Evolutionary conservation across 2,888 invertebrate species (phyloP).

Genomic region (Limulus polyphemus): DNA sequence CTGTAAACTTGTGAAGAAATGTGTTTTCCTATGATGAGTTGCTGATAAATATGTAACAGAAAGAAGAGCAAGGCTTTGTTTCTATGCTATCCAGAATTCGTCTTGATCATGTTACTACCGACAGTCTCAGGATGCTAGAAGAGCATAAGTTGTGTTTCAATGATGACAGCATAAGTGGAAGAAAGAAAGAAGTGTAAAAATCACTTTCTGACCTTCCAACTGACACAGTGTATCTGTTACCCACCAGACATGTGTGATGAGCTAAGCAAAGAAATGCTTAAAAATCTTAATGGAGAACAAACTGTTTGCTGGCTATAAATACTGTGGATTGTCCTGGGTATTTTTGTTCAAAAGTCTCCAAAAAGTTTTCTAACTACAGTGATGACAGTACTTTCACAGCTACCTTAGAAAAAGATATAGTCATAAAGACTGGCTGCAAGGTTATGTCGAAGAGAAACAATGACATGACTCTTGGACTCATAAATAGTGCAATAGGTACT

Average conservation of each 20-base stretch:
- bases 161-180: too few relatives aligned
- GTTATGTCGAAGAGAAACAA: constrained; percentile 3
- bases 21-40: background rate
- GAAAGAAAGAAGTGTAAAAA: too few relatives aligned
- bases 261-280: too few relatives aligned
- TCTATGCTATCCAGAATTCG: background rate
- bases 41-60: background rate
- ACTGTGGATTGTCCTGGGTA: background rate
- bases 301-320: background rate
- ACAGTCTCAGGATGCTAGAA: too few relatives aligned
- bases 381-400: constrained; percentile 7
- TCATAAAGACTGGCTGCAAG: background rate
- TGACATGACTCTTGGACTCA: constrained; percentile 2
- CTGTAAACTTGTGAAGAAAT: too few relatives aligned
- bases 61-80: background rate
- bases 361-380: background rate
- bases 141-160: too few relatives aligned
- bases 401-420: constrained; percentile 2
- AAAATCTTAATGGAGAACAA: too few relatives aligned
- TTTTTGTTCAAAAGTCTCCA: background rate
- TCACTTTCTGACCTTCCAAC: background rate
- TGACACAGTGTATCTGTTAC: background rate
- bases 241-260: background rate
- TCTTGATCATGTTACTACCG: too few relatives aligned
- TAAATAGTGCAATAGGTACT: constrained; percentile 5